These are phyloP conservation scores for Eupithecia subumbrata DNA, from an alignment of 2,888 invertebrate species.

Conservation along the genomic window DNA sequence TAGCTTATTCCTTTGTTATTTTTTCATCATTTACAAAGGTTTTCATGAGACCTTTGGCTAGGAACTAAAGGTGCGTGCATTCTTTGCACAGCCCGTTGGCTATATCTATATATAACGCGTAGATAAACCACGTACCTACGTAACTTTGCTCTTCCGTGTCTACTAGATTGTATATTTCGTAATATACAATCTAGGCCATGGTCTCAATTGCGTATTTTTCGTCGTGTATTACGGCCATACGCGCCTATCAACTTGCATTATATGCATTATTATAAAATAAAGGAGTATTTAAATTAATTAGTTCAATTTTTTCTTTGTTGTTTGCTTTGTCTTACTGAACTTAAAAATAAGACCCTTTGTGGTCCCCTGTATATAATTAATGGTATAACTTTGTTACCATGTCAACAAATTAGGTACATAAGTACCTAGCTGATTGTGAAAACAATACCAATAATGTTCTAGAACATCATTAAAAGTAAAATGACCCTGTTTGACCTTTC, in stretches of 20 bases:
- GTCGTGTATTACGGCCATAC: slow-evolving; percentile 61
- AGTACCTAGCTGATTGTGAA: background rate
- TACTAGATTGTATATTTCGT: slow-evolving; percentile 78
- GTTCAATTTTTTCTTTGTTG: slow-evolving; percentile 14
- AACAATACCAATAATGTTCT: slow-evolving; percentile 11
- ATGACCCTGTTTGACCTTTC: slow-evolving; percentile 8
- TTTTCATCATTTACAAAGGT: slow-evolving; percentile 22
- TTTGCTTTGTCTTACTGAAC: slow-evolving; percentile 28
- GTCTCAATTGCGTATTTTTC: slow-evolving; percentile 79
- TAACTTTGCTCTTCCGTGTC: slow-evolving; percentile 77
- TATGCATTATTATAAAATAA: slow-evolving; percentile 29
- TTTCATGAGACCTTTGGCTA: slow-evolving; percentile 50
- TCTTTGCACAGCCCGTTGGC: slow-evolving; percentile 71
- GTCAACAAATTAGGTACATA: slow-evolving; percentile 6
- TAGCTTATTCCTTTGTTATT: slow-evolving; percentile 33
- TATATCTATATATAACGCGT: slow-evolving; percentile 78
- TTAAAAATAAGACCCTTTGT: slow-evolving; percentile 26
- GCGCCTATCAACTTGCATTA: slow-evolving; percentile 39
- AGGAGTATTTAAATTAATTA: background rate
- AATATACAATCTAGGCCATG: slow-evolving; percentile 80
- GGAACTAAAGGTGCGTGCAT: slow-evolving; percentile 57
- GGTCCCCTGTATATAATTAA: background rate
- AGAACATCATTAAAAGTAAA: slow-evolving; percentile 8
- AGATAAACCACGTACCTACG: slow-evolving; percentile 66
- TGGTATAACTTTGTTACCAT: background rate